Percentiles rank a stretch among this genome's conserved stretches.
Evolutionary conservation across 2,797 vertebrate species (phyloP).

Genomic region (Sebastes miniatus): DNA sequence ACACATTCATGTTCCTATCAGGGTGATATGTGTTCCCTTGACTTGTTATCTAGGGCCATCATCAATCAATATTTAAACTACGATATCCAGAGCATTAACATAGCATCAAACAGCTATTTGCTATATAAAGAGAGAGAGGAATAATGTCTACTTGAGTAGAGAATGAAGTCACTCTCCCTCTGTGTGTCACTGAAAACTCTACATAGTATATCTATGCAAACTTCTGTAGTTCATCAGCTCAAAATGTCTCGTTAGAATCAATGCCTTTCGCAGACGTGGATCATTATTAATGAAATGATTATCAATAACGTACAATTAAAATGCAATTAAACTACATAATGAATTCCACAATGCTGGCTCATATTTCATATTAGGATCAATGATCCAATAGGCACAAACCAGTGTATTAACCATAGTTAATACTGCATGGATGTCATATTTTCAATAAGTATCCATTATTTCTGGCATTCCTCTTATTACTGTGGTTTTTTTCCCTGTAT

Average conservation of each 20-base stretch:
- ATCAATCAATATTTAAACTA: too few relatives aligned
- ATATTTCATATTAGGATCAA: background rate
- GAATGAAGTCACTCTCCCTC: too few relatives aligned
- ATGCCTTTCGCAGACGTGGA: background rate
- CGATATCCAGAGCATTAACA: too few relatives aligned
- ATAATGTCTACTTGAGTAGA: background rate
- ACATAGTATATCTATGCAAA: too few relatives aligned
- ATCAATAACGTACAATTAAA: constrained; percentile 41
- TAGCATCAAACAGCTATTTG: background rate
- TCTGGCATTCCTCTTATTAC: background rate
- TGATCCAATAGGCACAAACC: background rate
- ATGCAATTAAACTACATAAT: constrained; percentile 32
- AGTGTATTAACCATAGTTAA: background rate
- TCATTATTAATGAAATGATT: constrained; percentile 20
- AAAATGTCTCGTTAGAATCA: constrained; percentile 9
- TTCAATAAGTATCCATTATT: background rate
- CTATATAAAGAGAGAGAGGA: background rate
- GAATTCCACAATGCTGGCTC: background rate
- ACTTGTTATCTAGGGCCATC: too few relatives aligned
- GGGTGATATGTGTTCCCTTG: too few relatives aligned
- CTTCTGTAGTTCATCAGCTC: too few relatives aligned
- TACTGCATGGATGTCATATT: background rate
- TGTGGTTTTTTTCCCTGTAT: background rate
- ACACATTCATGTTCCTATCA: too few relatives aligned
- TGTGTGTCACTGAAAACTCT: too few relatives aligned